Conservation (phyloP, 2,888 invertebrate genomes). For the Periphyllus acericola region DNA sequence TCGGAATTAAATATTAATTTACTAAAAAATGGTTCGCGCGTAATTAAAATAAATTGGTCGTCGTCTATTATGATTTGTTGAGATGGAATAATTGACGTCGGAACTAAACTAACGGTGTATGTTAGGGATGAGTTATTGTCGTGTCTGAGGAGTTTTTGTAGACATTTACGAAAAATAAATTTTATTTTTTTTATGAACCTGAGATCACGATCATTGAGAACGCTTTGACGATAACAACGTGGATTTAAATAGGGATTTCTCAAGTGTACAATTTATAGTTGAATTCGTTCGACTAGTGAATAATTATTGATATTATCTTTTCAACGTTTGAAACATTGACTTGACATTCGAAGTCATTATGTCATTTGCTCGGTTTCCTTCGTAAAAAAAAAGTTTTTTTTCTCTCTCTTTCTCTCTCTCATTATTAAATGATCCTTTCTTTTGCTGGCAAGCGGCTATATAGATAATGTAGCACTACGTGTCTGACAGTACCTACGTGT, state of each 20-base stretch:
- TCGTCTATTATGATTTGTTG: too few species aligned
- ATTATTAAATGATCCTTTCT: constrained; percentile 11
- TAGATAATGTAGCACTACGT: constrained; percentile 47
- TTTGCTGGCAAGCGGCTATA: background rate
- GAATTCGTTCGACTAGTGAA: background rate
- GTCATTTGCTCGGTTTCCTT: constrained; percentile 4
- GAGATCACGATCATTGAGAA: background rate
- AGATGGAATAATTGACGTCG: too few species aligned
- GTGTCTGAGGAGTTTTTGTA: background rate
- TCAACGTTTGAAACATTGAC: background rate
- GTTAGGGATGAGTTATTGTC: too few species aligned
- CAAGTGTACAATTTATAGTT: constrained; percentile 27
- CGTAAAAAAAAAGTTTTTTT: background rate
- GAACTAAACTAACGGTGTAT: too few species aligned
- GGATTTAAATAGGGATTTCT: background rate
- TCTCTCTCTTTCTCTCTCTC: too few species aligned
- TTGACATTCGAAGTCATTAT: constrained; percentile 31
- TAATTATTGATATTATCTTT: constrained; percentile 36
- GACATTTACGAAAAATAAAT: background rate
- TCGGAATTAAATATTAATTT: background rate
- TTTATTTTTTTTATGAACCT: background rate
- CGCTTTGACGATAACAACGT: background rate
- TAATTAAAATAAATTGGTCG: too few species aligned
- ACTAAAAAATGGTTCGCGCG: too few species aligned
- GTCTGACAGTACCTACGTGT: constrained; percentile 32